Evolutionary conservation across 2,113 vertebrate genomes (phyloP).

Genomic region (Dermatemys mawii): DNA sequence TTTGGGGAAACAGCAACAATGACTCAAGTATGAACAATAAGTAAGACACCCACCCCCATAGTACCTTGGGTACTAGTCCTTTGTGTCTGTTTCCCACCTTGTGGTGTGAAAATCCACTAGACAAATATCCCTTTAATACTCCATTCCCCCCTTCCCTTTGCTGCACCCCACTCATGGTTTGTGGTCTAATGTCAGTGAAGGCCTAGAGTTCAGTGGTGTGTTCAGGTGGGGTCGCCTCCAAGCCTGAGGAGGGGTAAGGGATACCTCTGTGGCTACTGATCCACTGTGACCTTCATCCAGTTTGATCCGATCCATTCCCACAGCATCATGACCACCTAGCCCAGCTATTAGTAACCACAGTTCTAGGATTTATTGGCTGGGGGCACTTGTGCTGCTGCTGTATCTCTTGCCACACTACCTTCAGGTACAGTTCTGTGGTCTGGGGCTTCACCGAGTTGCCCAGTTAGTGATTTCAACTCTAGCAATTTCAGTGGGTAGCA

Average conservation of each 20-base stretch:
- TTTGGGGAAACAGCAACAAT: neutral
- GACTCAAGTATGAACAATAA: neutral
- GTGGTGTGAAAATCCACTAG: neutral
- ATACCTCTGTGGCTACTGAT: neutral
- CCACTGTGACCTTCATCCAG: neutral
- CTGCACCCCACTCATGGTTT: too few species aligned
- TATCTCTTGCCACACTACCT: too few species aligned
- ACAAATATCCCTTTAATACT: neutral
- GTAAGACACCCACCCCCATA: neutral
- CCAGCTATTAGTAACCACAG: too few species aligned
- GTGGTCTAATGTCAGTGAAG: neutral
- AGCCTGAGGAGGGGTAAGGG: neutral
- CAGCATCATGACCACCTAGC: neutral
- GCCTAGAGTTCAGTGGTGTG: neutral
- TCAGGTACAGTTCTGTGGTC: too few species aligned
- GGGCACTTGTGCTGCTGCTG: too few species aligned
- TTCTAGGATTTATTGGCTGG: too few species aligned
- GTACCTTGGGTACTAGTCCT: neutral
- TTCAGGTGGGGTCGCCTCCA: neutral
- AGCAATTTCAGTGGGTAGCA: too few species aligned
- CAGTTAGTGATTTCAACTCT: too few species aligned
- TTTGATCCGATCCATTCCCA: neutral
- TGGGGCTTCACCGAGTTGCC: too few species aligned
- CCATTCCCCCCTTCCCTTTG: neutral
- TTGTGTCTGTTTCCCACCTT: neutral